Conservation (phyloP, 2,113 vertebrate genomes). For the Lota lota region DNA sequence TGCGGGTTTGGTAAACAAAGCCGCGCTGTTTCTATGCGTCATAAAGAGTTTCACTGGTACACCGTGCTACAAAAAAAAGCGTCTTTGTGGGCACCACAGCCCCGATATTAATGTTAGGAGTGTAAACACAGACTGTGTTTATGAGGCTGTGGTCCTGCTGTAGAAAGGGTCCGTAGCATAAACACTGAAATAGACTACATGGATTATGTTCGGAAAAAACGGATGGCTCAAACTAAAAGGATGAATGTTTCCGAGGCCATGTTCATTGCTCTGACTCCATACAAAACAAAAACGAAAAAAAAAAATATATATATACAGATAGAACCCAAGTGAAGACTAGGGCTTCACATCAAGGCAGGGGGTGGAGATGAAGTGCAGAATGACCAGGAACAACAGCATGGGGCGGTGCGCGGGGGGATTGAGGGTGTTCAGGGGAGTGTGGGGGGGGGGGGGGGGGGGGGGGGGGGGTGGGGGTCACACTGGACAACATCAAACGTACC, state of each 20-base stretch:
- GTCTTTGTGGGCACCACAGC: no score
- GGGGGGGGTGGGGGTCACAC: background rate
- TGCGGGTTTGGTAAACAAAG: background rate
- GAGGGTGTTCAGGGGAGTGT: no score
- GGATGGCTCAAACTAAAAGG: background rate
- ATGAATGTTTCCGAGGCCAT: slow-evolving; percentile 1
- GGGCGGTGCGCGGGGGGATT: background rate
- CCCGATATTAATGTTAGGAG: no score
- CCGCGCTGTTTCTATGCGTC: no score
- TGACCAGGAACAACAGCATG: slow-evolving; percentile 35
- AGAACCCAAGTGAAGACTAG: background rate
- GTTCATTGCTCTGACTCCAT: slow-evolving; percentile 52
- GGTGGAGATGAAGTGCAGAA: slow-evolving; percentile 45
- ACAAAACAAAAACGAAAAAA: slow-evolving; percentile 10
- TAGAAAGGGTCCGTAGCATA: background rate
- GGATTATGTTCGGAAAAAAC: background rate
- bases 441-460: no score
- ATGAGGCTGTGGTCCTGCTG: no score
- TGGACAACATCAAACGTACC: slow-evolving; percentile 64
- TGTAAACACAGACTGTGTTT: no score
- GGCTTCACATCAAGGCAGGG: no score
- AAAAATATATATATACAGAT: slow-evolving; percentile 4
- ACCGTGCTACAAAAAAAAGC: no score
- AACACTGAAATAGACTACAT: background rate
- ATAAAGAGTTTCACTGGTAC: no score